phyloP scores from a whole-genome alignment of 2,113 vertebrate genomes.

The Platysternon megacephalum region DNA sequence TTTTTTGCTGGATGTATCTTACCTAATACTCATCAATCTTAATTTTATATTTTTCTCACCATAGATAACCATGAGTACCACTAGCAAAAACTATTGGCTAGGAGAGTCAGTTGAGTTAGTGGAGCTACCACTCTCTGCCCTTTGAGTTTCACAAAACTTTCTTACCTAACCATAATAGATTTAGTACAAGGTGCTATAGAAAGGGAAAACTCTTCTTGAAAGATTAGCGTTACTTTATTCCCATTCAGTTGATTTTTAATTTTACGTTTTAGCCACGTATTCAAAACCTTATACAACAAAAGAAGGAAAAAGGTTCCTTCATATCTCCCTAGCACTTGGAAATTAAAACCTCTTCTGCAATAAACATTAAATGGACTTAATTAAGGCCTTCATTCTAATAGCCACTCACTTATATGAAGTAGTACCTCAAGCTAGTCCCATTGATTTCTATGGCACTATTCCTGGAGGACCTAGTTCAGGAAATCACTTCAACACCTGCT shows the following conservation, averaged over 20 bases:
- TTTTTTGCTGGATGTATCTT: neutral
- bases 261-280: neutral
- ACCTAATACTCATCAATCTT: rapidly evolving
- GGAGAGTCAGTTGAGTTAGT: neutral
- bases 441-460: conserved; percentile 30
- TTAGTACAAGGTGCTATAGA: neutral
- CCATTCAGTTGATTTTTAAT: neutral
- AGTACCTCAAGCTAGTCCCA: conserved; percentile 25
- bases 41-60: neutral
- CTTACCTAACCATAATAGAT: rapidly evolving
- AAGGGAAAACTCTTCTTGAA: neutral
- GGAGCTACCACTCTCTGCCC: neutral
- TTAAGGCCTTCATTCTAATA: conserved; percentile 17
- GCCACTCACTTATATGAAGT: neutral
- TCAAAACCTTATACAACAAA: rapidly evolving
- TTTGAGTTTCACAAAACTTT: neutral
- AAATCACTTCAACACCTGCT: conserved; percentile 36
- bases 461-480: conserved; percentile 4
- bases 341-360: neutral
- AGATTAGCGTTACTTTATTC: neutral
- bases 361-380: neutral
- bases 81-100: neutral
- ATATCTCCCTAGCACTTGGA: neutral
- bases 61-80: neutral
- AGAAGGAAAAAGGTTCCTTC: neutral